Conservation (phyloP, 2,888 invertebrate species). For the Chymomyza fuscimana region DNA sequence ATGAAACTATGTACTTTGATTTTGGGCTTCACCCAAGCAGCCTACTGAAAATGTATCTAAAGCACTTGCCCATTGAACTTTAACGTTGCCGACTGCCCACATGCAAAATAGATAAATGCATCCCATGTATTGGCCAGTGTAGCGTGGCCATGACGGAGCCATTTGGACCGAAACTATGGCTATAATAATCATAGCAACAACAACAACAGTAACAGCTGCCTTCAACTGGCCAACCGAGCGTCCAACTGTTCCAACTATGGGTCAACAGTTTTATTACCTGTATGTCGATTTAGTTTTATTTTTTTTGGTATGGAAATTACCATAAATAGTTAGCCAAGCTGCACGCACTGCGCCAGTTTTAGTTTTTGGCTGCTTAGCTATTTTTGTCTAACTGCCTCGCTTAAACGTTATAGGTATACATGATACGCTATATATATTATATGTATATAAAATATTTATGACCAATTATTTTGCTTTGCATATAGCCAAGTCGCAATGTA, state of each 20-base stretch:
- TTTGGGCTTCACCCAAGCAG: background rate
- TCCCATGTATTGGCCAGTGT: slow-evolving; percentile 31
- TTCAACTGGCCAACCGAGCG: background rate
- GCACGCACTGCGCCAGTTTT: slow-evolving; percentile 46
- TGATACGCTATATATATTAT: no score
- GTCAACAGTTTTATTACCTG: background rate
- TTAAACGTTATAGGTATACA: background rate
- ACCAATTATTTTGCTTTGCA: slow-evolving; percentile 38
- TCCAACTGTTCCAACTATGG: background rate
- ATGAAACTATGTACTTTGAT: background rate
- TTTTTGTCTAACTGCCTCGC: background rate
- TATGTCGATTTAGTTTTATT: background rate
- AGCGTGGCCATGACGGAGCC: slow-evolving; percentile 31
- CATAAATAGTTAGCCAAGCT: slow-evolving; percentile 34
- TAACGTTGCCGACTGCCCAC: slow-evolving; percentile 24
- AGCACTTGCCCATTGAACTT: slow-evolving; percentile 10
- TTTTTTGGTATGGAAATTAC: slow-evolving; percentile 15
- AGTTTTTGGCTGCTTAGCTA: slow-evolving; percentile 26
- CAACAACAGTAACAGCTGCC: no score
- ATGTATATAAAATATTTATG: slow-evolving; percentile 6
- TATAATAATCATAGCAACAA: background rate
- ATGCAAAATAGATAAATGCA: slow-evolving; percentile 35
- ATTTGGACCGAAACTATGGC: slow-evolving; percentile 37
- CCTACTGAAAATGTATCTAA: slow-evolving; percentile 28
- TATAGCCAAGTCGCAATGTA: background rate